phyloP scores from a whole-genome alignment of 2,888 invertebrate genomes.

The Drosophila pseudotalamancana region DNA sequence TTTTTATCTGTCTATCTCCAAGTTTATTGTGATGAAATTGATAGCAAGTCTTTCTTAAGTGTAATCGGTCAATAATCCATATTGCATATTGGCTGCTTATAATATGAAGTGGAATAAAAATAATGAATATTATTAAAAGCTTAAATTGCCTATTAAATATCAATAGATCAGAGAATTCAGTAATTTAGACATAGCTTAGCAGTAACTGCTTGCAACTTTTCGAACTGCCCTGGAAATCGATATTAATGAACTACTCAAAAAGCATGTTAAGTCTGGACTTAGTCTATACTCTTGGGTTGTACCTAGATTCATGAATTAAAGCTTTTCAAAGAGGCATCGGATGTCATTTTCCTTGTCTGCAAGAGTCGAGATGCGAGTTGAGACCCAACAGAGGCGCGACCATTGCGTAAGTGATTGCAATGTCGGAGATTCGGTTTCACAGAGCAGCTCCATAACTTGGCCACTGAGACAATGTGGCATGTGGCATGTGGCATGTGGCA shows the following conservation, averaged over 20 bases:
- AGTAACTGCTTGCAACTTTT: too few species aligned
- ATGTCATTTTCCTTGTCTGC: conserved; percentile 66
- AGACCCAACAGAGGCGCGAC: conserved; percentile 3
- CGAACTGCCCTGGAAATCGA: too few species aligned
- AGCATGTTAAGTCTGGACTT: not conserved
- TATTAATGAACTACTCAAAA: not conserved
- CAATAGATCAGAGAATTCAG: too few species aligned
- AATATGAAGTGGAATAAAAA: too few species aligned
- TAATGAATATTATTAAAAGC: too few species aligned
- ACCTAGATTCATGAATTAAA: not conserved
- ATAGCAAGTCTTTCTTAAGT: too few species aligned
- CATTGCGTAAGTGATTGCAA: conserved; percentile 54
- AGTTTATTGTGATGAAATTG: too few species aligned
- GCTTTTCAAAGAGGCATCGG: conserved; percentile 23
- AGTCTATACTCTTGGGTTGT: not conserved
- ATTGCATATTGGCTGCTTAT: too few species aligned
- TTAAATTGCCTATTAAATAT: too few species aligned
- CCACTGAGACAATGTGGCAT: conserved; percentile 64
- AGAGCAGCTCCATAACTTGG: conserved; percentile 55
- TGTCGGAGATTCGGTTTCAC: conserved; percentile 54
- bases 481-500: conserved; percentile 1
- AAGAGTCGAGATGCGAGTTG: conserved; percentile 23
- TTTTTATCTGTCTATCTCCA: too few species aligned
- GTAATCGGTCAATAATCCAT: too few species aligned
- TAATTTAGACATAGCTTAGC: too few species aligned